phyloP scores from a whole-genome alignment of 2,797 vertebrate species.

The Hypotaenidia okinawae region DNA sequence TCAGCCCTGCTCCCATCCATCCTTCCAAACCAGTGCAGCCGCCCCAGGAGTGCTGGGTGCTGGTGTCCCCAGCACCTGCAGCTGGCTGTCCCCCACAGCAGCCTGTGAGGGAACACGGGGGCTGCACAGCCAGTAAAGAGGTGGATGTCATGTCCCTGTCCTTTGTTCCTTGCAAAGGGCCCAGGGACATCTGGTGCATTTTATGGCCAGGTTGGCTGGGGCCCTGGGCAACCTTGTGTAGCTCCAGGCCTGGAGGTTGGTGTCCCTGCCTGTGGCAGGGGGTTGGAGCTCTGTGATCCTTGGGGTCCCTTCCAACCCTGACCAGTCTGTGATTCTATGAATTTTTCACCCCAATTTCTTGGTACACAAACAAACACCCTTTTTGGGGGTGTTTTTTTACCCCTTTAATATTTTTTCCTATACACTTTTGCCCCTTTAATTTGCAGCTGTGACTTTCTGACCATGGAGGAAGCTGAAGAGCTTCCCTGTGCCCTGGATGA shows the following conservation, averaged over 20 bases:
- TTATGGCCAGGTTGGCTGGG: not conserved
- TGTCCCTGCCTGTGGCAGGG: too few species aligned
- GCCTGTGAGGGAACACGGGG: accelerated
- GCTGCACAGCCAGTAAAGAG: not conserved
- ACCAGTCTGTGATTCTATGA: too few species aligned
- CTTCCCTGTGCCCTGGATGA: not conserved
- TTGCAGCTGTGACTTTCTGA: not conserved
- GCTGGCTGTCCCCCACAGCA: accelerated
- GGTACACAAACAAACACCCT: not conserved
- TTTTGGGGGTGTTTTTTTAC: not conserved
- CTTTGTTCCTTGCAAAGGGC: not conserved
- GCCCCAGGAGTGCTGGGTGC: accelerated
- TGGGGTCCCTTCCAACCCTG: too few species aligned
- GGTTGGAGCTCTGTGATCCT: too few species aligned
- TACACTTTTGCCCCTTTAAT: not conserved
- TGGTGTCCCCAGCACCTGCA: not conserved
- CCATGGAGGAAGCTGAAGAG: not conserved
- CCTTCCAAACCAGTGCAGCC: accelerated
- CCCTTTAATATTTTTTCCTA: not conserved
- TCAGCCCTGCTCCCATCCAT: not conserved
- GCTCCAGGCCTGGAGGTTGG: too few species aligned
- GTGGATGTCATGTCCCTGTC: not conserved
- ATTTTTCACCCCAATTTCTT: not conserved
- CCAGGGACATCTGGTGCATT: accelerated
- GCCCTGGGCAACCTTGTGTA: too few species aligned